Evolutionary conservation across 1,140 invertebrate genomes (phyloP).

Genomic region (Polypedilum pembai): DNA sequence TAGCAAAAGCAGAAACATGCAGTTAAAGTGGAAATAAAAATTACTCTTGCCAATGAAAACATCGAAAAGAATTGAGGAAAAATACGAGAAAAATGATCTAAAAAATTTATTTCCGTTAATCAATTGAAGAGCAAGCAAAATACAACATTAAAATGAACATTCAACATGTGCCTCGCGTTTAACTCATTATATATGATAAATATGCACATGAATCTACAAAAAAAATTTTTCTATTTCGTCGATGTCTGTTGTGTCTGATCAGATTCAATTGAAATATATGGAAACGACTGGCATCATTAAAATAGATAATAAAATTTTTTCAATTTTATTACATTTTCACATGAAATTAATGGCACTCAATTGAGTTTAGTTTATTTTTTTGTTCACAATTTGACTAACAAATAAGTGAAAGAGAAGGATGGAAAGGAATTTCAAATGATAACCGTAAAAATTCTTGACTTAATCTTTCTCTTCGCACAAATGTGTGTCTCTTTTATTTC

Average conservation of each 20-base stretch:
- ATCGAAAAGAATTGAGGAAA: too few species aligned
- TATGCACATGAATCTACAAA: not conserved
- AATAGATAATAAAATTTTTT: not conserved
- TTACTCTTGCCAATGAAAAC: too few species aligned
- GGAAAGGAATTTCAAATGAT: too few species aligned
- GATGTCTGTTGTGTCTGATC: not conserved
- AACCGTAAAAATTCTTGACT: too few species aligned
- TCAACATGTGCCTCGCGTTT: constrained; percentile 6
- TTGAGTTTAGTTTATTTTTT: too few species aligned
- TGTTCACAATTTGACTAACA: too few species aligned
- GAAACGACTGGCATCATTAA: not conserved
- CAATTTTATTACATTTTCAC: not conserved
- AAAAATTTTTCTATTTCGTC: not conserved
- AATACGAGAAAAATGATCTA: not conserved
- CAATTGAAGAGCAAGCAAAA: not conserved
- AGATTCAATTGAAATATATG: constrained; percentile 19
- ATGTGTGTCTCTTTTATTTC: too few species aligned
- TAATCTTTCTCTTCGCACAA: too few species aligned
- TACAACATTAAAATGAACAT: not conserved
- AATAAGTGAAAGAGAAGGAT: too few species aligned
- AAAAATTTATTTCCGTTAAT: not conserved
- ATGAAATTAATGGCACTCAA: not conserved
- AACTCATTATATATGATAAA: not conserved
- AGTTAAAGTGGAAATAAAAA: too few species aligned
- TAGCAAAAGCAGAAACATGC: too few species aligned